phyloP scores from a whole-genome alignment of 1,140 invertebrate genomes.

The Spodoptera frugiperda region DNA sequence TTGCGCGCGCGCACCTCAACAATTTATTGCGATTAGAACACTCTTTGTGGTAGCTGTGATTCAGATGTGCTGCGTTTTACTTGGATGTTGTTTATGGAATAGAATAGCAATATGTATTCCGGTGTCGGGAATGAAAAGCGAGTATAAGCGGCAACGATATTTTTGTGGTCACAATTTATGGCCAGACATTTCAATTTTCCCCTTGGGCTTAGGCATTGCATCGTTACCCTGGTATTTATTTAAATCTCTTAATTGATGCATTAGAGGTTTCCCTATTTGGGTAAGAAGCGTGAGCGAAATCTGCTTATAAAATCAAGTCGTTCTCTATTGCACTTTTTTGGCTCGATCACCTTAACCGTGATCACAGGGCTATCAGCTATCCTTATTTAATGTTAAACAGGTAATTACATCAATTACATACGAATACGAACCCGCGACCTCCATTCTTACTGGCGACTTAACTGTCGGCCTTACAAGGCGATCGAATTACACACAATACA shows the following conservation, averaged over 20 bases:
- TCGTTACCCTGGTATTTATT: constrained; percentile 16
- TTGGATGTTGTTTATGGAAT: constrained; percentile 34
- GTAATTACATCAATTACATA: constrained; percentile 30
- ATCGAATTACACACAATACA: constrained; percentile 44
- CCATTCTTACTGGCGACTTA: constrained; percentile 21
- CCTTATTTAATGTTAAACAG: constrained; percentile 30
- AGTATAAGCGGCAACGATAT: constrained; percentile 2
- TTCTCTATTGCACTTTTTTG: constrained; percentile 6
- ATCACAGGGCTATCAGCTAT: constrained; percentile 19
- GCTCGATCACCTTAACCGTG: constrained; percentile 23
- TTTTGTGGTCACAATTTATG: not conserved
- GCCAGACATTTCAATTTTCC: not conserved
- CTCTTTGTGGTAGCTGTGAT: constrained; percentile 50
- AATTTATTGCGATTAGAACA: constrained; percentile 59
- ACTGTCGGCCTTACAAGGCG: constrained; percentile 22
- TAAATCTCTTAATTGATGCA: constrained; percentile 28
- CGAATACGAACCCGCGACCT: constrained; percentile 37
- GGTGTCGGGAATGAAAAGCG: constrained; percentile 21
- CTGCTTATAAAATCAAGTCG: not conserved
- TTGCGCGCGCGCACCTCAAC: constrained; percentile 47
- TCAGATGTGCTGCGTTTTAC: constrained; percentile 40
- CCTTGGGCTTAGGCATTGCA: not conserved
- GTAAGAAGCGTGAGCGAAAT: constrained; percentile 13
- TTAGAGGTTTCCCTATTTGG: constrained; percentile 7
- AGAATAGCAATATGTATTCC: constrained; percentile 31